Base-by-base conservation (phyloP, 1,140 invertebrate species). In the Apis cerana region DNA sequence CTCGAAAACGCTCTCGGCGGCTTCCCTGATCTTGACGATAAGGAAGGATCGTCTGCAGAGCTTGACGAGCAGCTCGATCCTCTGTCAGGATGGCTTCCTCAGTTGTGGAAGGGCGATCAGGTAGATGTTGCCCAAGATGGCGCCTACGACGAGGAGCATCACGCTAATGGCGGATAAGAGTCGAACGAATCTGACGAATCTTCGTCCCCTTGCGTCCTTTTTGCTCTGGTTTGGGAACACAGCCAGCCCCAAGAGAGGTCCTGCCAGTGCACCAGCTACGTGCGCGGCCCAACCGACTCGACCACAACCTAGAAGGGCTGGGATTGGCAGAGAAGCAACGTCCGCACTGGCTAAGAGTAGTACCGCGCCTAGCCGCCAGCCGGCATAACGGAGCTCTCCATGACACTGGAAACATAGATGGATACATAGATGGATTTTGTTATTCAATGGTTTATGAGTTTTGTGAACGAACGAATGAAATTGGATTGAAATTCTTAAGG, bases 251-350 rank as follows among this genome's bases (percentile, higher is more conserved):
- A 98, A 90, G 3, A 97, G 94, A 0, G 98, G 92, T 1, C 98
- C 98, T 7, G 96, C 95, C 1, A 97, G 85, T 1, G 97, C 97
- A 13, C 98, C 98, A 33, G 97, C 96, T 43, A 97, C 92, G 90
- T 98, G 97, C 1, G 98, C 97, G 11, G 97, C 96, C 95, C 98
- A 97, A 58, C 97, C 96, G 54, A 97, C 96, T 23, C 94, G 92
- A 0, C 94, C 87, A 72, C 89, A 92, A 90, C 95, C 88, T 76
- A 94, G 83, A 70, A 94, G 65, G 80, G 90, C 90, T 64, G 93
- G 89, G 80, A 93, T 89, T 92, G 95, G 91, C 93, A 93, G 88
- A 9, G 93, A 93, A 17, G 90, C 93, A 4, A 95, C 93, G 84
- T 96, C 96, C 33, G 95, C 95, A 33, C 94, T 89, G 11, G 95